phyloP scores from a whole-genome alignment of 2,113 vertebrate genomes.

The Anoplopoma fimbria region DNA sequence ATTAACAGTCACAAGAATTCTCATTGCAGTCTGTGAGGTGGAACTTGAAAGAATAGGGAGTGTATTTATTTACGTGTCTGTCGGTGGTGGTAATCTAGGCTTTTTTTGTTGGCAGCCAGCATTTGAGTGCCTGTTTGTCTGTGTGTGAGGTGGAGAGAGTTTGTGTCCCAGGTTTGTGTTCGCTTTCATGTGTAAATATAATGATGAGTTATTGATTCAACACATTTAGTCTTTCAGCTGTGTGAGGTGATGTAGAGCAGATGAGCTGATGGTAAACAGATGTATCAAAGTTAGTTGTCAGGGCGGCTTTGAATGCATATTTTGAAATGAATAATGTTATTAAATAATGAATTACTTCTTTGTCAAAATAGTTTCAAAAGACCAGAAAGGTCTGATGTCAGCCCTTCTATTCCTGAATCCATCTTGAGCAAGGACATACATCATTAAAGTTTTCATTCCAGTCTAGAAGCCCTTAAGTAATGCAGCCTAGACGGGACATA shows the following conservation, averaged over 20 bases:
- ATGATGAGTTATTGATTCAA: constrained; percentile 56
- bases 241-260: constrained; percentile 25
- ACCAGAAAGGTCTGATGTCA: constrained; percentile 18
- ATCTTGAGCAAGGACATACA: constrained; percentile 42
- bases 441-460: constrained; percentile 61
- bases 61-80: background rate
- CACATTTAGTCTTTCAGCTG: constrained; percentile 27
- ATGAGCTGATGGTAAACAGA: constrained; percentile 27
- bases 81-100: background rate
- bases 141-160: background rate
- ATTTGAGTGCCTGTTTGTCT: background rate
- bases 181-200: constrained; percentile 52
- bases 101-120: background rate
- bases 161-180: constrained; percentile 11
- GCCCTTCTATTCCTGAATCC: constrained; percentile 44
- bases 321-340: background rate
- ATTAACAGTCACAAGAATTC: background rate
- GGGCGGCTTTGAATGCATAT: constrained; percentile 11
- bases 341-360: constrained; percentile 10
- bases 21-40: background rate
- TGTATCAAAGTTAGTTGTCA: constrained; percentile 14
- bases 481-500: constrained; percentile 55
- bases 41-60: background rate
- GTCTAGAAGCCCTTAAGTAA: constrained; percentile 34
- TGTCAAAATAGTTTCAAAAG: background rate